Percentiles rank a stretch among this genome's conserved stretches.
Evolutionary conservation across 2,888 invertebrate genomes (phyloP).

Genomic region (Ochropleura plecta): DNA sequence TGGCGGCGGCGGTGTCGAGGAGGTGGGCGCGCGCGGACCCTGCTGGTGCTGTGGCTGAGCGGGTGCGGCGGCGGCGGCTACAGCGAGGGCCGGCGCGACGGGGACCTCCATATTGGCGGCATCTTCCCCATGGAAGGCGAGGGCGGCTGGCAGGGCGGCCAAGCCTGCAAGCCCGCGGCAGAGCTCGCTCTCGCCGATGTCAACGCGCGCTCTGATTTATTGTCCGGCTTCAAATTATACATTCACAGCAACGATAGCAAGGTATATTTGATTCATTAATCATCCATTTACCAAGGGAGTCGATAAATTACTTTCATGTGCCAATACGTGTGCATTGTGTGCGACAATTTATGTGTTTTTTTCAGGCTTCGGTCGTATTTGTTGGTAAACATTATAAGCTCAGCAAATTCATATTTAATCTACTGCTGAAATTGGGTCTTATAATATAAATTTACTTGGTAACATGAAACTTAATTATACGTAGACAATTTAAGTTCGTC

Average conservation of each 20-base stretch:
- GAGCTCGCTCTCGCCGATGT: slow-evolving; percentile 99
- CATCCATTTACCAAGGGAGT: slow-evolving; percentile 53
- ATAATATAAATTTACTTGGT: slow-evolving; percentile 38
- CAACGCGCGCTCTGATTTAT: slow-evolving; percentile 95
- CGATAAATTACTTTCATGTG: slow-evolving; percentile 54
- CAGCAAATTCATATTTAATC: slow-evolving; percentile 39
- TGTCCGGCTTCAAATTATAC: slow-evolving; percentile 97
- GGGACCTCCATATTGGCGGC: slow-evolving; percentile 98
- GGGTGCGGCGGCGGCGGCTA: slow-evolving; percentile 74
- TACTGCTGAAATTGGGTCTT: slow-evolving; percentile 32
- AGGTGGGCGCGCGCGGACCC: slow-evolving; percentile 70
- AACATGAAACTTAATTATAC: slow-evolving; percentile 49
- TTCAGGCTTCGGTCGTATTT: slow-evolving; percentile 22
- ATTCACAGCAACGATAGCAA: slow-evolving; percentile 99
- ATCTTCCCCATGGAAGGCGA: slow-evolving; percentile 99
- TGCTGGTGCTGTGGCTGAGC: slow-evolving; percentile 81
- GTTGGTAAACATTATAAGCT: neutral
- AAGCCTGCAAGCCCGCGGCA: slow-evolving; percentile 99
- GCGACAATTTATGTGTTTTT: slow-evolving; percentile 49
- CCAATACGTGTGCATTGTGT: slow-evolving; percentile 56
- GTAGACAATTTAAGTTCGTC: slow-evolving; percentile 44
- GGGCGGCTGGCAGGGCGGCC: slow-evolving; percentile 99
- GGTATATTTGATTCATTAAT: slow-evolving; percentile 89
- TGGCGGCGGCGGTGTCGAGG: slow-evolving; percentile 72
- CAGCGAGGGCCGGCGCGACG: slow-evolving; percentile 89